A percentile compares a stretch with the other conserved stretches of the same genome.
phyloP scores from a whole-genome alignment of 2,113 vertebrate species.

The Drymodes brunneopygia region DNA sequence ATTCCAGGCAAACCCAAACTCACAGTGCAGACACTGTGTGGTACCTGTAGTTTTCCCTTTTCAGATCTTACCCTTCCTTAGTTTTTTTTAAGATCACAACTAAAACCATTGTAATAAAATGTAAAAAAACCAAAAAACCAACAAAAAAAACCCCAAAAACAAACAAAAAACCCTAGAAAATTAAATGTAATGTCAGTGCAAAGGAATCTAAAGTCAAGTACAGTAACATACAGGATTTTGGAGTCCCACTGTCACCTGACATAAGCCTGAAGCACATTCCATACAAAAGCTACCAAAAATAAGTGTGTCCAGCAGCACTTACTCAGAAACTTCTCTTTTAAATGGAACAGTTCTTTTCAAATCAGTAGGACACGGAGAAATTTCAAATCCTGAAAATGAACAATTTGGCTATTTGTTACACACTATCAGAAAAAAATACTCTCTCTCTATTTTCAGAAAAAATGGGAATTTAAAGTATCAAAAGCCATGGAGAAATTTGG shows the following conservation, averaged over 20 bases:
- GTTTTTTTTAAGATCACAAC: neutral
- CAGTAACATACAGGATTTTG: neutral
- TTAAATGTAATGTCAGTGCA: neutral
- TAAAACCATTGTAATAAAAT: neutral
- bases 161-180: neutral
- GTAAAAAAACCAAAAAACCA: neutral
- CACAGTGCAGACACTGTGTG: neutral
- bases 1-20: conserved; percentile 46
- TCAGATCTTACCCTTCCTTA: neutral
- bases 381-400: neutral
- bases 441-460: neutral
- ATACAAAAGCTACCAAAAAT: neutral
- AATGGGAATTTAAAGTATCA: neutral
- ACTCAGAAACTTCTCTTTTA: neutral
- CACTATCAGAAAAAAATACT: neutral
- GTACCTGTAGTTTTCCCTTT: neutral
- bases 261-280: neutral
- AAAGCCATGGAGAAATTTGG: neutral
- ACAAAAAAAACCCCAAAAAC: too few species aligned
- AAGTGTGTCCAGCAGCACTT: neutral
- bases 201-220: neutral
- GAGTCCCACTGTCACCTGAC: neutral
- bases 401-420: neutral
- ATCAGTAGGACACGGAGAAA: neutral
- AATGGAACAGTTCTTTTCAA: neutral